These are phyloP conservation scores for Saiga tatarica DNA, from an alignment of 2,113 vertebrate species.

Conservation along the genomic window DNA sequence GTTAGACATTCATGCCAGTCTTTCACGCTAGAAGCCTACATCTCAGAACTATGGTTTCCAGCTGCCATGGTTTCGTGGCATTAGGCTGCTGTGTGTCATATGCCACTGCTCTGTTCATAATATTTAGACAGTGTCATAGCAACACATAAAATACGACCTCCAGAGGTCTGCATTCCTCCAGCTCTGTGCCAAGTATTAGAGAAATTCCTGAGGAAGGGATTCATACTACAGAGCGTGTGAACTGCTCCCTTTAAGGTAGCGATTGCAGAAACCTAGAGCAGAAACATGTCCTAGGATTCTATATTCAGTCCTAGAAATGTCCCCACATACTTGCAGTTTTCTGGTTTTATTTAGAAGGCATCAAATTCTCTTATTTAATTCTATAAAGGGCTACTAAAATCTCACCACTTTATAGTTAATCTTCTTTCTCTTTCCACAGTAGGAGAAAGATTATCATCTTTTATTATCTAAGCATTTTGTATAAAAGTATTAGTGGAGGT, in stretches of 20 bases:
- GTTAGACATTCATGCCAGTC: not conserved
- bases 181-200: not conserved
- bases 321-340: not conserved
- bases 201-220: conserved; percentile 20
- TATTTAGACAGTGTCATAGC: conserved; percentile 80
- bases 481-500: not conserved
- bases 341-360: not conserved
- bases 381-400: not conserved
- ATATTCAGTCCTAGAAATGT: not conserved
- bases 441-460: not conserved
- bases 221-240: not conserved
- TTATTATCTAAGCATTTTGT: not conserved
- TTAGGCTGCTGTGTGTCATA: conserved; percentile 9
- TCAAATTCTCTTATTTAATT: not conserved
- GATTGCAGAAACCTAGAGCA: not conserved
- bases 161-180: conserved; percentile 59
- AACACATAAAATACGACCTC: conserved; percentile 63
- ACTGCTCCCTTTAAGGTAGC: conserved; percentile 26
- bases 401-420: not conserved
- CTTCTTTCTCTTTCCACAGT: not conserved
- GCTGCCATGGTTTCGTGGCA: conserved; percentile 53
- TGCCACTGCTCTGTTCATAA: conserved; percentile 63
- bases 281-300: not conserved
- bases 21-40: not conserved
- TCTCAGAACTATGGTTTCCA: conserved; percentile 61